A percentile compares a stretch with the other conserved stretches of the same genome.
phyloP scores from a whole-genome alignment of 2,888 invertebrate species.

The Epirrhoe alternata region DNA sequence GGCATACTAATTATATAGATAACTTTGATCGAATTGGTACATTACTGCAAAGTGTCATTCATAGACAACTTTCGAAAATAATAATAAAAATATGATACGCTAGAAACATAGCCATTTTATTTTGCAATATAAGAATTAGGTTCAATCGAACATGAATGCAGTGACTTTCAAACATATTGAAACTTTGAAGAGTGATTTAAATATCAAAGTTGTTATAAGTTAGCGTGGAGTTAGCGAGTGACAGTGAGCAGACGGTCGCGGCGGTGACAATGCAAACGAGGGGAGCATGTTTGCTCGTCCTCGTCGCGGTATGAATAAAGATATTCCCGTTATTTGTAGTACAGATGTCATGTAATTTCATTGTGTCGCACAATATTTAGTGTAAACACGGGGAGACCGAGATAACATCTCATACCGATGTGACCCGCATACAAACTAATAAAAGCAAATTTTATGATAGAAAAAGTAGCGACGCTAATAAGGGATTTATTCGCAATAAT shows the following conservation, averaged over 20 bases:
- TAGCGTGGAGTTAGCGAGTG: slow-evolving; percentile 53
- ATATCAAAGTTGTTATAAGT: slow-evolving; percentile 46
- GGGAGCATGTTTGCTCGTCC: slow-evolving; percentile 72
- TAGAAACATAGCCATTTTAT: no score
- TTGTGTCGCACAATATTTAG: slow-evolving; percentile 84
- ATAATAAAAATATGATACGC: no score
- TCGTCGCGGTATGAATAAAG: slow-evolving; percentile 82
- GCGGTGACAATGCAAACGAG: slow-evolving; percentile 72
- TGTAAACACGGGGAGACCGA: slow-evolving; percentile 81
- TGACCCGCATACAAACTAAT: slow-evolving; percentile 66
- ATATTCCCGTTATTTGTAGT: slow-evolving; percentile 84
- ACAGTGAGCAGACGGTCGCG: slow-evolving; percentile 76
- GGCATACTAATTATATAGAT: slow-evolving; percentile 23
- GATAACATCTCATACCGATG: slow-evolving; percentile 80
- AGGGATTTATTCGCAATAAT: slow-evolving; percentile 74
- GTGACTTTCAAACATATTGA: background rate
- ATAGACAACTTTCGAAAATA: background rate
- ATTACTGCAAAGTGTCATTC: background rate
- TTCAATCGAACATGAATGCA: background rate
- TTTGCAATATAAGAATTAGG: no score
- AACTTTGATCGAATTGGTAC: slow-evolving; percentile 7
- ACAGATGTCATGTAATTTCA: slow-evolving; percentile 86
- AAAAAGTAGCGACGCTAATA: slow-evolving; percentile 66
- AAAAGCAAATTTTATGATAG: slow-evolving; percentile 72
- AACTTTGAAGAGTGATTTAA: slow-evolving; percentile 13